These are phyloP conservation scores for Idris sp. DNA, from an alignment of 1,140 invertebrate genomes.

Conservation along the genomic window DNA sequence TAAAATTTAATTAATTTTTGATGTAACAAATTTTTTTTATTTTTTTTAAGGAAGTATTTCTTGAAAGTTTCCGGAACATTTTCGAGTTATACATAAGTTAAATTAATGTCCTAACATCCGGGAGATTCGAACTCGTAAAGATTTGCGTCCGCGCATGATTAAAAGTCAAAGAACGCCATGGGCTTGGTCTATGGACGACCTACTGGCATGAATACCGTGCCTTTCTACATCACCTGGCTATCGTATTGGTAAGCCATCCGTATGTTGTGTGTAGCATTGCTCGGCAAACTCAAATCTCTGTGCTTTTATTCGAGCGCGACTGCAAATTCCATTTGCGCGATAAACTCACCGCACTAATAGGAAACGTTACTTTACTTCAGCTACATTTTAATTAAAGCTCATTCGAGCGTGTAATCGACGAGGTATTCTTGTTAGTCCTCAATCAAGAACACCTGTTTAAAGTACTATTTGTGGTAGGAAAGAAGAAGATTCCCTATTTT, in stretches of 20 bases:
- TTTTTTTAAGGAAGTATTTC: no score
- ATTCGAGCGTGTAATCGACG: slow-evolving; percentile 32
- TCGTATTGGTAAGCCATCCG: slow-evolving; percentile 48
- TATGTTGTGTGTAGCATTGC: slow-evolving; percentile 12
- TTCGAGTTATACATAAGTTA: no score
- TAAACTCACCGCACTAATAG: slow-evolving; percentile 21
- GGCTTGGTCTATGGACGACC: slow-evolving; percentile 75
- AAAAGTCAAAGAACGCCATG: slow-evolving; percentile 69
- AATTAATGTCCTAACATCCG: slow-evolving; percentile 50
- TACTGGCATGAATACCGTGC: slow-evolving; percentile 74
- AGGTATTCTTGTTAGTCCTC: slow-evolving; percentile 2
- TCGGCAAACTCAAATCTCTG: background rate
- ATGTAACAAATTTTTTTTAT: no score
- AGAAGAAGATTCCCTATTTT: no score
- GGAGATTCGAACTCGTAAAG: slow-evolving; percentile 58
- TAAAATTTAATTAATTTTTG: no score
- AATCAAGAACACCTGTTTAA: slow-evolving; percentile 16
- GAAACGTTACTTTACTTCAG: no score
- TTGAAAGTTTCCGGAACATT: no score
- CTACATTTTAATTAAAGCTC: slow-evolving; percentile 29
- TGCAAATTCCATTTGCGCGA: background rate
- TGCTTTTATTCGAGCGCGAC: background rate
- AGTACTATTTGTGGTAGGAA: no score
- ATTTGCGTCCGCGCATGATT: slow-evolving; percentile 59
- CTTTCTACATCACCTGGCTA: slow-evolving; percentile 69